phyloP scores from a whole-genome alignment of 2,113 vertebrate genomes.

The Erythrocercus mccallii region DNA sequence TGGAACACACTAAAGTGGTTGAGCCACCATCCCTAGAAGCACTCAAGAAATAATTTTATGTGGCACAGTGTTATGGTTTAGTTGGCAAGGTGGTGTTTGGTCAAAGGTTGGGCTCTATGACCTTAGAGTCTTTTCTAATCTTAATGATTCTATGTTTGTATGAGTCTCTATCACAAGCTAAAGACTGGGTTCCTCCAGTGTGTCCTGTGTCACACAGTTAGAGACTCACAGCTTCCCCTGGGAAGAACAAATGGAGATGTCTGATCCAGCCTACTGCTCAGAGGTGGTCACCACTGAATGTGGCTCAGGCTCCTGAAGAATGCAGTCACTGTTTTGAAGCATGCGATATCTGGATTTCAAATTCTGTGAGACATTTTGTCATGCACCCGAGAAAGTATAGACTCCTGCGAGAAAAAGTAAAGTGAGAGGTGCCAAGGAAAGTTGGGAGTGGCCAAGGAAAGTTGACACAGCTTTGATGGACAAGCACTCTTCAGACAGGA shows the following conservation, averaged over 20 bases:
- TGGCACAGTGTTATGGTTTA: no score
- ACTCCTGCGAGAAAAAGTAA: not conserved
- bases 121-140: not conserved
- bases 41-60: fast-evolving
- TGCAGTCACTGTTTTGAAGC: not conserved
- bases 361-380: not conserved
- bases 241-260: not conserved
- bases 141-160: not conserved
- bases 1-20: not conserved
- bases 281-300: not conserved
- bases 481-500: not conserved
- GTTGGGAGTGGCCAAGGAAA: not conserved
- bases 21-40: not conserved
- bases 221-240: not conserved
- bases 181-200: not conserved
- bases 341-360: not conserved
- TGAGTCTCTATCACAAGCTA: not conserved
- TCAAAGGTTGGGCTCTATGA: not conserved
- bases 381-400: not conserved
- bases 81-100: not conserved
- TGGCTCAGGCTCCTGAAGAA: not conserved
- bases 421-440: not conserved
- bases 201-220: not conserved
- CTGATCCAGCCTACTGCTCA: not conserved
- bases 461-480: not conserved